Conservation (phyloP, 2,888 invertebrate genomes). For the Celastrina argiolus region DNA sequence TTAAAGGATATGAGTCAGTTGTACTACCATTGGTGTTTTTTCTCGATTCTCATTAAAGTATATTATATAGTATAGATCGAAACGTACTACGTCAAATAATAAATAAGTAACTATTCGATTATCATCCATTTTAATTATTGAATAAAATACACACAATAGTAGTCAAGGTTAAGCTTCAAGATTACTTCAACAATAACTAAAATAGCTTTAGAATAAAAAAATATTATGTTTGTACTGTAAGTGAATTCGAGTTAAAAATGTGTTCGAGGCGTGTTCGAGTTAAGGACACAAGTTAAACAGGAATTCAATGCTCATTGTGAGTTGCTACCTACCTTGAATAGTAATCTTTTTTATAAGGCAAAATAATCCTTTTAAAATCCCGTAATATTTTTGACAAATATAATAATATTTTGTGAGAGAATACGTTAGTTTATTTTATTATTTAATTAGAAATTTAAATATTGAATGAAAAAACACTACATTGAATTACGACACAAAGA, state of each 20-base stretch:
- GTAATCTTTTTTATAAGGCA: background rate
- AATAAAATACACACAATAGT: too few species aligned
- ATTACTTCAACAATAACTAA: too few species aligned
- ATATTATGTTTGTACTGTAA: background rate
- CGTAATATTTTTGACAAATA: background rate
- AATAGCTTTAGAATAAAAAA: background rate
- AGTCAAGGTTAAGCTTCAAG: too few species aligned
- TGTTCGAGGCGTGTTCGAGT: background rate
- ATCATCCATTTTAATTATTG: too few species aligned
- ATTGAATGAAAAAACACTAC: too few species aligned
- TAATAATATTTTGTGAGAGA: background rate
- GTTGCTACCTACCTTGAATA: slow-evolving; percentile 6
- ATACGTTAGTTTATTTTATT: too few species aligned
- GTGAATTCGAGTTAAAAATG: background rate
- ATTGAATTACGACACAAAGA: background rate
- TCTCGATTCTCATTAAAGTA: background rate
- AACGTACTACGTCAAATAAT: too few species aligned
- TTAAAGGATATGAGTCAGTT: slow-evolving; percentile 12
- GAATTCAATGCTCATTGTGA: slow-evolving; percentile 6
- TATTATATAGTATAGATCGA: too few species aligned
- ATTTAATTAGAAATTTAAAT: too few species aligned
- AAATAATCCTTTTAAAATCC: background rate
- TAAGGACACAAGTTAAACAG: background rate
- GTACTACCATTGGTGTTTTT: background rate
- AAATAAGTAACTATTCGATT: too few species aligned